Evolutionary conservation across 1,140 invertebrate genomes (phyloP).

Genomic region (Drosophila jambulina): DNA sequence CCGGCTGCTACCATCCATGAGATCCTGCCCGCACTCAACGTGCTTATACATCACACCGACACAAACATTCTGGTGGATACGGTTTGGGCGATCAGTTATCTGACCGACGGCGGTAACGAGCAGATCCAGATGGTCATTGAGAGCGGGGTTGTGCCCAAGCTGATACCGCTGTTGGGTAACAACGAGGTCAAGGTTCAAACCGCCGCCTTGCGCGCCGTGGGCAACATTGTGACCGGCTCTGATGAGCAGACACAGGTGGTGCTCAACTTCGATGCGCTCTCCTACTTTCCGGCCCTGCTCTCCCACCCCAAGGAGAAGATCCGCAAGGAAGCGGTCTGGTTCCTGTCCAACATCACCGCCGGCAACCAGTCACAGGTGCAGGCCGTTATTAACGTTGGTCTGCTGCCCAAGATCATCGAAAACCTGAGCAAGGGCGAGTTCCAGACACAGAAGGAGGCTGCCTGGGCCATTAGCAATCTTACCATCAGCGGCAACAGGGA

Average conservation of each 20-base stretch:
- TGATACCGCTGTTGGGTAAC: conserved; percentile 97
- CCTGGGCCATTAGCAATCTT: conserved; percentile 99
- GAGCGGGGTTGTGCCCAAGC: conserved; percentile 95
- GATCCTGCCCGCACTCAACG: conserved; percentile 96
- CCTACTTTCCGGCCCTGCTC: conserved; percentile 95
- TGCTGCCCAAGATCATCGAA: conserved; percentile 97
- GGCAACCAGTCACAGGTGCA: conserved; percentile 99
- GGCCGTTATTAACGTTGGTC: conserved; percentile 96
- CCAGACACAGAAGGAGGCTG: conserved; percentile 99
- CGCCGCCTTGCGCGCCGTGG: conserved; percentile 97
- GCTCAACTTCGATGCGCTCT: conserved; percentile 96
- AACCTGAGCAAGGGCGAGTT: conserved; percentile 98
- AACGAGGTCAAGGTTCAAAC: conserved; percentile 99
- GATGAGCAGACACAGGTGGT: conserved; percentile 99
- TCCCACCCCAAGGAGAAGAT: conserved; percentile 93
- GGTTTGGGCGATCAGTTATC: conserved; percentile 99
- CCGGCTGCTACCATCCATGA: conserved; percentile 94
- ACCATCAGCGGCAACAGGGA: conserved; percentile 98
- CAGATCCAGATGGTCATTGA: conserved; percentile 99
- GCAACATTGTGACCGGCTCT: conserved; percentile 99
- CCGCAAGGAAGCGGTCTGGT: conserved; percentile 98
- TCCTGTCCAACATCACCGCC: conserved; percentile 99
- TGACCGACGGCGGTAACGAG: conserved; percentile 99
- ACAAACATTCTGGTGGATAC: conserved; percentile 99
- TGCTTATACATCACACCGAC: conserved; percentile 98